phyloP scores from a whole-genome alignment of 2,797 vertebrate species.

The Thalassophryne amazonica region DNA sequence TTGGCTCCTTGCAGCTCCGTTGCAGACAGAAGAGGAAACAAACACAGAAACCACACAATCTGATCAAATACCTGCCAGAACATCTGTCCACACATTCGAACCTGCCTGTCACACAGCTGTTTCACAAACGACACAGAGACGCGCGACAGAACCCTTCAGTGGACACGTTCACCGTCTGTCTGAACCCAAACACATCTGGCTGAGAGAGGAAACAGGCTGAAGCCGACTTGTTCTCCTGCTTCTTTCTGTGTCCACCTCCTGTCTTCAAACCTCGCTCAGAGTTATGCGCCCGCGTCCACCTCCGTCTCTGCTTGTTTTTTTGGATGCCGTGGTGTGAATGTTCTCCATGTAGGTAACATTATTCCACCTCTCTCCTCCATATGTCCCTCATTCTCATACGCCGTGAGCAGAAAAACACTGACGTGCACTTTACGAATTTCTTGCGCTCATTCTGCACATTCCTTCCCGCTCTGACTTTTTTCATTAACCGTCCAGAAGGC shows the following conservation, averaged over 20 bases:
- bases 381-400: constrained; percentile 1
- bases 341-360: constrained; percentile 3
- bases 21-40: constrained; percentile 19
- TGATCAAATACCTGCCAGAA: constrained; percentile 17
- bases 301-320: neutral
- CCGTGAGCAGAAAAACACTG: neutral
- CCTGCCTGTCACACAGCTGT: constrained; percentile 5
- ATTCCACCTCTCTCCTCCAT: neutral
- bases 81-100: neutral
- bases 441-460: neutral
- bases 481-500: neutral
- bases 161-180: neutral
- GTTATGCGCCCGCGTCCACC: neutral
- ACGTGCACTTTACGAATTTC: neutral
- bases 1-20: constrained; percentile 34
- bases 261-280: constrained; percentile 28
- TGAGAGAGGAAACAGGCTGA: constrained; percentile 38
- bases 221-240: constrained; percentile 18
- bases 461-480: neutral
- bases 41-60: constrained; percentile 17
- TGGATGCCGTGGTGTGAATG: no score
- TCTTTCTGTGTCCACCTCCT: constrained; percentile 3
- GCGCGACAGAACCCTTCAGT: neutral
- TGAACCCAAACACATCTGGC: constrained; percentile 40
- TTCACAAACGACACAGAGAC: neutral